Conservation (phyloP, 2,113 vertebrate species). For the Aldabrachelys gigantea region DNA sequence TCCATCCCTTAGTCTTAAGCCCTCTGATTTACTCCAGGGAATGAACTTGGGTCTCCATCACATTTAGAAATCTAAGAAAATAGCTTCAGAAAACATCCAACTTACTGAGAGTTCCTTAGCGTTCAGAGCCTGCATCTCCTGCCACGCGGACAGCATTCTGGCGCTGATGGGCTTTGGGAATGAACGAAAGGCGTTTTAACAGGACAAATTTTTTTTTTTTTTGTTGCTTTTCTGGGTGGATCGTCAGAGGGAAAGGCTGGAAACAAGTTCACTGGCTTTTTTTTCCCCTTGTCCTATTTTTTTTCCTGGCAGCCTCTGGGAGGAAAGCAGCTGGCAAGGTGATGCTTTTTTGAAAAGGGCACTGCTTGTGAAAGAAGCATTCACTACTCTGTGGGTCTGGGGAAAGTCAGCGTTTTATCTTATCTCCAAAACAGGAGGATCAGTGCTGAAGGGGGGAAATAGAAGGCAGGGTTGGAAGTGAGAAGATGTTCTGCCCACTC, state of each 20-base stretch:
- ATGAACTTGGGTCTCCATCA: background rate
- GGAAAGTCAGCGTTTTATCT: background rate
- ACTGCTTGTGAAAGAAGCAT: constrained; percentile 37
- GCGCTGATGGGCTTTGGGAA: background rate
- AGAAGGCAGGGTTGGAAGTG: background rate
- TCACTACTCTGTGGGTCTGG: background rate
- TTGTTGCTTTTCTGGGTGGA: constrained; percentile 13
- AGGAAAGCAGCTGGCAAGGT: constrained; percentile 63
- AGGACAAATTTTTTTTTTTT: constrained; percentile 46
- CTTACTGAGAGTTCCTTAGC: constrained; percentile 38
- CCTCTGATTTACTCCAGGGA: background rate
- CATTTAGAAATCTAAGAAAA: background rate
- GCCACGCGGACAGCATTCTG: background rate
- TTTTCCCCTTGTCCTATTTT: constrained; percentile 46
- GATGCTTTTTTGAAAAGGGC: constrained; percentile 54
- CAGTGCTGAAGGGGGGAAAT: background rate
- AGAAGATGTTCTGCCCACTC: background rate
- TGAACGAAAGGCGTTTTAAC: background rate
- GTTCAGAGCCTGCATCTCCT: background rate
- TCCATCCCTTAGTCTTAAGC: background rate
- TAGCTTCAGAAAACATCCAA: background rate
- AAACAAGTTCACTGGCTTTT: constrained; percentile 59
- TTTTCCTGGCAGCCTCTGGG: constrained; percentile 62
- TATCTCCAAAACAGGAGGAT: background rate
- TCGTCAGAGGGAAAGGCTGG: constrained; percentile 35